Evolutionary conservation across 2,888 invertebrate genomes (phyloP).

Genomic region (Drosophila sordidula): DNA sequence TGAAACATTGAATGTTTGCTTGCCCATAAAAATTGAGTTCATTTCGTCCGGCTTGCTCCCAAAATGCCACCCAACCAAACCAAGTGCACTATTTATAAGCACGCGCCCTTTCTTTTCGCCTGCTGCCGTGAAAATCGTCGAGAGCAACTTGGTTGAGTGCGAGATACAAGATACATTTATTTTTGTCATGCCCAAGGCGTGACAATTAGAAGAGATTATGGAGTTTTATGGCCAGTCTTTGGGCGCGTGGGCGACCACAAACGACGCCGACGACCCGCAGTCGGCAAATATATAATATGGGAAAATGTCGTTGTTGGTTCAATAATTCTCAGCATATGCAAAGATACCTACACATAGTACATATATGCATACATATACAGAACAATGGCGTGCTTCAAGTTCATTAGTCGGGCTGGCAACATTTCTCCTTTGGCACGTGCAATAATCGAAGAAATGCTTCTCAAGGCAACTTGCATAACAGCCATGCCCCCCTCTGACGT

Average conservation of each 20-base stretch:
- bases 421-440: constrained; percentile 50
- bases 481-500: constrained; percentile 52
- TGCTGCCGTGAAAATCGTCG: constrained; percentile 44
- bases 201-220: constrained; percentile 78
- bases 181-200: constrained; percentile 67
- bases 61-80: constrained; percentile 63
- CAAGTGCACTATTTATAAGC: constrained; percentile 67
- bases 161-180: constrained; percentile 51
- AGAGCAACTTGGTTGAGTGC: constrained; percentile 16
- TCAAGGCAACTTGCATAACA: constrained; percentile 62
- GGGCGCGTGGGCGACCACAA: constrained; percentile 75
- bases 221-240: constrained; percentile 51
- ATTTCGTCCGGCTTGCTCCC: constrained; percentile 60
- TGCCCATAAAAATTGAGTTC: constrained; percentile 54
- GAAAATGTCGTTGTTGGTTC: constrained; percentile 61
- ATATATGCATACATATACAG: not conserved
- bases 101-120: constrained; percentile 51
- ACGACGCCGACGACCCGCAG: constrained; percentile 40
- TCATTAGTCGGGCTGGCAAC: constrained; percentile 52
- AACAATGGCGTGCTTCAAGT: constrained; percentile 59
- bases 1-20: constrained; percentile 38
- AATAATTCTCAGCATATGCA: constrained; percentile 46
- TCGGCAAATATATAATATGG: not conserved
- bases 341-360: not conserved
- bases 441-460: constrained; percentile 30